Evolutionary conservation across 2,113 vertebrate species (phyloP), one percentile per base, ranked within the genome.

Genomic region (Aptenodytes patagonicus): DNA sequence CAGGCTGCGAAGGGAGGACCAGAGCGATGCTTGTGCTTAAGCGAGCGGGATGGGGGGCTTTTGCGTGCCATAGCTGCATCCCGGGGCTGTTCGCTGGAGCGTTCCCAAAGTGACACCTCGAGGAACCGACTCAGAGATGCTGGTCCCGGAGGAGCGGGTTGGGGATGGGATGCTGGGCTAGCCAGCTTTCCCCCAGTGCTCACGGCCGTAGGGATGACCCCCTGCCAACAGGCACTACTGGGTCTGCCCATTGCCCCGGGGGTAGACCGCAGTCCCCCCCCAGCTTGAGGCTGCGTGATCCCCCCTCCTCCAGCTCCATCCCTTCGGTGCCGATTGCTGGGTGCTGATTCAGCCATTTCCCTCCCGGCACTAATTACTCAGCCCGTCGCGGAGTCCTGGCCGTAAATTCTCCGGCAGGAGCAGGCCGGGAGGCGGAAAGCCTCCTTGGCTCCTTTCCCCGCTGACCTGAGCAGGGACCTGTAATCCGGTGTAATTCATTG

Each of bases 341-440:
- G 46, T 87, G 95, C 96, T 95, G 85, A 93, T 92, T 95, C 95
- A 96, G 95, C 92, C 18, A 1, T 91, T 78, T 86, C 60, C 58
- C 64, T 73, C 80, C 51, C 6, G 3, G 0, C 76, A 34, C 90
- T 94, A 87, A 95, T 93, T 92, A 83, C 77, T 89, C 90, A 83
- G 49, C 79, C 87, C 3, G 2, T 9, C 0, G 4, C 5, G 4
- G 49, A 54, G 73, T 71, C 84, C 55, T 54, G 88, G 94, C 92
- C 0, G 6, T 96, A 95, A 95, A 95, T 97, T 92, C 78, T 80
- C 75, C 6, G 0, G 4, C 44, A 40, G 89, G 55, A 82, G 69
- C 9, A 3, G 82, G 76, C 40, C 7, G 32, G 64, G 17, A 58
- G 86, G 52, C 13, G 12, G 77, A 82, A 90, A 89, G 72, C 68